Evolutionary conservation across 2,113 vertebrate genomes (phyloP).

Genomic region (Mystacornis crossleyi): DNA sequence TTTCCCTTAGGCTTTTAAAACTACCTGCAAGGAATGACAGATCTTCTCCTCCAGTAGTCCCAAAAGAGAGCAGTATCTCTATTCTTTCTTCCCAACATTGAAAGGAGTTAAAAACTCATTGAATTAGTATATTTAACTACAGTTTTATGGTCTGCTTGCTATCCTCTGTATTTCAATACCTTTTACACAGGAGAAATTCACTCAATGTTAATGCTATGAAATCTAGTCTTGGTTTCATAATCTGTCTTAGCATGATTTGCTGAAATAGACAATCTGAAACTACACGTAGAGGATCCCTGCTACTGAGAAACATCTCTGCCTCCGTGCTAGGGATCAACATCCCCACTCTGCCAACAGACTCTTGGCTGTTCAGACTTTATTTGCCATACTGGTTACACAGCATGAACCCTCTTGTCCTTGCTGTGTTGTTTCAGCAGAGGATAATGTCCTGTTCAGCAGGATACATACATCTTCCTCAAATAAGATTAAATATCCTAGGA

Average conservation of each 20-base stretch:
- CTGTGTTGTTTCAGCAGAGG: background rate
- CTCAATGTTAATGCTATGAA: background rate
- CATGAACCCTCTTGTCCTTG: background rate
- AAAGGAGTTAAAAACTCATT: background rate
- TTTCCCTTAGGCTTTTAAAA: background rate
- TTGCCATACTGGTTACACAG: background rate
- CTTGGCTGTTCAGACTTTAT: background rate
- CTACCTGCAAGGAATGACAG: background rate
- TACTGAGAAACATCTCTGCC: background rate
- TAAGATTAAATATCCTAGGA: background rate
- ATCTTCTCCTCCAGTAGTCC: background rate
- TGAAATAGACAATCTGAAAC: background rate
- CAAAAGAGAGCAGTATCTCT: background rate
- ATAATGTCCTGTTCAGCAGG: background rate
- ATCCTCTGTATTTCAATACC: background rate
- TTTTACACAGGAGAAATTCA: background rate
- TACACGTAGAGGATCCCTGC: no score
- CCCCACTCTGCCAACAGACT: background rate
- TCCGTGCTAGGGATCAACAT: background rate
- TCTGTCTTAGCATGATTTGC: background rate
- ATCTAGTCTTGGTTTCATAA: background rate
- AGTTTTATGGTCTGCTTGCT: background rate
- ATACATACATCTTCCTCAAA: background rate
- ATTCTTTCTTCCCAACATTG: background rate
- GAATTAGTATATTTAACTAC: background rate